Base-by-base conservation (phyloP, 1,140 invertebrate species). In the Leptinotarsa undecemlineata region DNA sequence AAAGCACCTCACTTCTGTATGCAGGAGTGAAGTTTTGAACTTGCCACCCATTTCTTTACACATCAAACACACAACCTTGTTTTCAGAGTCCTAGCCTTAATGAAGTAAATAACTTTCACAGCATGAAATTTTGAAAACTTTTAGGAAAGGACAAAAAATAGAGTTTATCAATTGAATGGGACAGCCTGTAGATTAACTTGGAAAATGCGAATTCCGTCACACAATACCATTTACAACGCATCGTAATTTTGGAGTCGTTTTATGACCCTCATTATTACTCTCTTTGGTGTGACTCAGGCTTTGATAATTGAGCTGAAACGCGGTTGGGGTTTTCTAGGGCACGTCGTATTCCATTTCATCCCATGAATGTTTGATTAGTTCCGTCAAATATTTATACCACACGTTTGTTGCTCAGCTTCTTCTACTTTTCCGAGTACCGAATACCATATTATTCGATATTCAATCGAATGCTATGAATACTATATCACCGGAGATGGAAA, bases 271-370 rank as follows among this genome's bases (percentile, higher is more conserved):
- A 57, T 57, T 57, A 57, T 57, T 57, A 57, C 51, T 57, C 51
- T 57, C 51, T 57, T 57, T 19, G n/a, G 51, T 57, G 51, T 57
- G 17, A 57, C 51, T n/a, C 51, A 57, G 51, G 6, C 51, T 21
- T 33, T 64, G 63, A 64, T 64, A 64, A 64, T 64, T 21, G 63
- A 64, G 26, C 63, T 33, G 63, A 64, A 64, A 64, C 20, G 26
- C 63, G 20, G 20, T 33, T 21, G 20, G 63, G 26, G 26, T 33
- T 64, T 64, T 26, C 63, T 64, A 20, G 63, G 63, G 63, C 63
- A 23, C 26, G 63, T 64, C 63, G 63, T 64, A 64, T 64, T 64
- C 63, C 63, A 64, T 64, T 64, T 64, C 63, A 21, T 21, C 8
- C 63, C 20, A 20, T 64, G 63, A 64, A 64, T 64, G 63, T 64